Evolutionary conservation across 2,113 vertebrate species (phyloP).

Genomic region (Melanerpes aurifrons): DNA sequence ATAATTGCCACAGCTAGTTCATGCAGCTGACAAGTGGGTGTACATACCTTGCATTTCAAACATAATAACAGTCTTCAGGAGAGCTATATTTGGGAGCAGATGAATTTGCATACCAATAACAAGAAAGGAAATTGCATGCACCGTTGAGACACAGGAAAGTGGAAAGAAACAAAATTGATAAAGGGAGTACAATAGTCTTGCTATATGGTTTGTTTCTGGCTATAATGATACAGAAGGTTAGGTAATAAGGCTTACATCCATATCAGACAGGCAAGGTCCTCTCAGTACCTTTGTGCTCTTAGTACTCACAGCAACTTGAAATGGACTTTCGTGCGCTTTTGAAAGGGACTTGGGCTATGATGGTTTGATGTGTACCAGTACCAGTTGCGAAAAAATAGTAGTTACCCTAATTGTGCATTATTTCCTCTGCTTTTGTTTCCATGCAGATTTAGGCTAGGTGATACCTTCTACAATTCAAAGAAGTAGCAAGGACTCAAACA

Average conservation of each 20-base stretch:
- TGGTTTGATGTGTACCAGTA: not conserved
- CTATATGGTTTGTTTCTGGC: not conserved
- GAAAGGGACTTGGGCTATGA: not conserved
- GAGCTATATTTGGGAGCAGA: constrained; percentile 48
- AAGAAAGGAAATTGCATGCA: constrained; percentile 25
- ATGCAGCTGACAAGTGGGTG: constrained; percentile 16
- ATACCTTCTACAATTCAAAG: not conserved
- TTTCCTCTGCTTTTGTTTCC: not conserved
- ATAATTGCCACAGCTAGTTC: constrained; percentile 23
- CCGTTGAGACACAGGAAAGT: not conserved
- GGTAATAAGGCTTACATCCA: not conserved
- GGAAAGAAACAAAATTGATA: not conserved
- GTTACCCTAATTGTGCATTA: not conserved
- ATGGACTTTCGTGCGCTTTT: not conserved
- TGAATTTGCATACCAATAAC: constrained; percentile 50
- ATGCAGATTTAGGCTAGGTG: not conserved
- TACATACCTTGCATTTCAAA: constrained; percentile 31
- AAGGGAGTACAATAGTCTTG: not conserved
- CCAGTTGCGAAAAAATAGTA: not conserved
- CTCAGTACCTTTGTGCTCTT: not conserved
- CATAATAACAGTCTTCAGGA: constrained; percentile 25
- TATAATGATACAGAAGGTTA: not conserved
- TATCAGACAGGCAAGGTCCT: not conserved
- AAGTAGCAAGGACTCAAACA: not conserved
- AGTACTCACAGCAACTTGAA: not conserved